phyloP scores from a whole-genome alignment of 1,140 invertebrate species.

The Lordiphosa mommai region DNA sequence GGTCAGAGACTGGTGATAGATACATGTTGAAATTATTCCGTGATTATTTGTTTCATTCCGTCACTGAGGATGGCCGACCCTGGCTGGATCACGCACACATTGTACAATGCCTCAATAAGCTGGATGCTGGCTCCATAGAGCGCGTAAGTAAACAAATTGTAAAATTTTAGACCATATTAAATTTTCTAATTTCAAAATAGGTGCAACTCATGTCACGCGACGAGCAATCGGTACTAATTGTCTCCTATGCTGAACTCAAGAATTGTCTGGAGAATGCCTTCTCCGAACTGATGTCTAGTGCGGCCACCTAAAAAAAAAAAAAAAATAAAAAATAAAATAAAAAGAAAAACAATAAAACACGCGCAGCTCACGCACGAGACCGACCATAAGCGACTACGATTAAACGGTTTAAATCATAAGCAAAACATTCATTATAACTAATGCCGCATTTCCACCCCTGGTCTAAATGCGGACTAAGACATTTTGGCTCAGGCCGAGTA shows the following conservation, averaged over 20 bases:
- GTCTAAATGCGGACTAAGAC: constrained; percentile 37
- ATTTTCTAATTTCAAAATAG: constrained; percentile 79
- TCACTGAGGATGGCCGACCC: constrained; percentile 93
- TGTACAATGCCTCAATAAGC: constrained; percentile 95
- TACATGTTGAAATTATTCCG: constrained; percentile 99
- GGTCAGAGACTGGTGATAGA: constrained; percentile 98
- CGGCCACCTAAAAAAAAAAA: constrained; percentile 71
- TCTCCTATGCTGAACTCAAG: constrained; percentile 96
- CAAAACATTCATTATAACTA: constrained; percentile 62
- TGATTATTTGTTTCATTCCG: constrained; percentile 97
- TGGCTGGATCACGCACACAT: constrained; percentile 98
- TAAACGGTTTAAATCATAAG: constrained; percentile 55
- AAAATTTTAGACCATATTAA: not conserved
- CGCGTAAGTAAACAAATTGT: constrained; percentile 84
- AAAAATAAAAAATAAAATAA: constrained; percentile 1
- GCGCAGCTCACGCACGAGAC: constrained; percentile 40
- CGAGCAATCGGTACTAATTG: constrained; percentile 96
- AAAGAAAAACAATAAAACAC: constrained; percentile 35
- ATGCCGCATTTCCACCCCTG: too few relatives aligned
- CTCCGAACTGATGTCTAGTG: constrained; percentile 87
- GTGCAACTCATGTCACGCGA: constrained; percentile 97
- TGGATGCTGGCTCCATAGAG: constrained; percentile 92
- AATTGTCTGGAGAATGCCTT: constrained; percentile 96
- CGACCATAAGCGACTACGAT: constrained; percentile 67
- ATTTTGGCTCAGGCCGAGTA: constrained; percentile 50